Evolutionary conservation across 1,140 invertebrate genomes (phyloP).

Genomic region (Cephus cinctus): DNA sequence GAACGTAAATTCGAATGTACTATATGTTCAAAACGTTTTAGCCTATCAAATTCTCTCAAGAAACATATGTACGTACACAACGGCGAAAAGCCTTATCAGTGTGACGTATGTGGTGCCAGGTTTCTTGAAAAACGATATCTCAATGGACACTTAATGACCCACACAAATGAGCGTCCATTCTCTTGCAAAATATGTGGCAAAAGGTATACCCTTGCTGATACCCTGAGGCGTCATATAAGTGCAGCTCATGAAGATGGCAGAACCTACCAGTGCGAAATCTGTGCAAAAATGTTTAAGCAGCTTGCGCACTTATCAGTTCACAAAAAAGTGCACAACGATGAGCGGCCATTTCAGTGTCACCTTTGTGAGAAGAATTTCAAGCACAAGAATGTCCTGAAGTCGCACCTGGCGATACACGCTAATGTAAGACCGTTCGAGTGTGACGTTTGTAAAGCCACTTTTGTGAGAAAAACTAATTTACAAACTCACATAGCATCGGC

Average conservation of each 20-base stretch:
- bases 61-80: constrained; percentile 62
- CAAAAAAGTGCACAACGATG: constrained; percentile 67
- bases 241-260: constrained; percentile 38
- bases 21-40: constrained; percentile 64
- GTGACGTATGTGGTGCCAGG: constrained; percentile 57
- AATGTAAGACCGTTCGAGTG: constrained; percentile 44
- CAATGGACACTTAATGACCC: constrained; percentile 53
- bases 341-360: constrained; percentile 70
- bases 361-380: constrained; percentile 55
- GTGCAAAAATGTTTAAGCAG: constrained; percentile 53
- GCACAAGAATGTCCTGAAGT: constrained; percentile 43
- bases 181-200: constrained; percentile 54
- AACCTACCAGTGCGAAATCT: constrained; percentile 44
- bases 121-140: constrained; percentile 50
- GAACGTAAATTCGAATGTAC: constrained; percentile 62
- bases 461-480: constrained; percentile 42
- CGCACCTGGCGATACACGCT: constrained; percentile 42
- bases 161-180: constrained; percentile 52
- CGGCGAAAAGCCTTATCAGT: constrained; percentile 63
- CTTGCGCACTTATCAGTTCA: constrained; percentile 55
- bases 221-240: constrained; percentile 36
- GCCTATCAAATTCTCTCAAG: constrained; percentile 64
- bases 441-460: constrained; percentile 42
- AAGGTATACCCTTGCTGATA: constrained; percentile 44
- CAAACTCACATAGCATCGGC: constrained; percentile 42